A percentile compares a stretch with the other conserved stretches of the same genome.
Conservation (phyloP, 1,140 invertebrate species). For the Chelonus insularis region DNA sequence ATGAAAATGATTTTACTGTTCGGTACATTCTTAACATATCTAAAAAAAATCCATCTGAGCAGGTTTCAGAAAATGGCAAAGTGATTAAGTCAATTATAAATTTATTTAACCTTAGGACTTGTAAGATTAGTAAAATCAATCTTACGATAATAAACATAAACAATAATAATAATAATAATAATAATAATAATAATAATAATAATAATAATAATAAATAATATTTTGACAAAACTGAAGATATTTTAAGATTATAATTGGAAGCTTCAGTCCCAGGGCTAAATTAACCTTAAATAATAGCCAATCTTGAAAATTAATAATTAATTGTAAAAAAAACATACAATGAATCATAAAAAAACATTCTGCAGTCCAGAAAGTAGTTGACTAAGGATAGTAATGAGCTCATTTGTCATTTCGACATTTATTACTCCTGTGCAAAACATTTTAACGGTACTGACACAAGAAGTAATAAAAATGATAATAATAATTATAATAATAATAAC, state of each 20-base stretch:
- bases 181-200: background rate
- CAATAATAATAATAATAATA: background rate
- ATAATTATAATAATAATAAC: background rate
- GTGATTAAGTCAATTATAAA: constrained; percentile 52
- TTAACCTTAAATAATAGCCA: background rate
- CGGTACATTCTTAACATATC: constrained; percentile 49
- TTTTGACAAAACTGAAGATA: no score
- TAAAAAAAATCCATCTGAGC: constrained; percentile 45
- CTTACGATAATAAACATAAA: background rate
- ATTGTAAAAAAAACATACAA: background rate
- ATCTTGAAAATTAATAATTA: background rate
- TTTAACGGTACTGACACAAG: no score
- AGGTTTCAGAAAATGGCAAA: constrained; percentile 50
- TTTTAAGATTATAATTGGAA: no score
- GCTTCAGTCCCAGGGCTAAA: no score
- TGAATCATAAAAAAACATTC: background rate
- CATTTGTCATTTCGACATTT: no score
- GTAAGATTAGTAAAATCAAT: no score
- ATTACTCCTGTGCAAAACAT: background rate
- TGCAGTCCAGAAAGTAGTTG: background rate
- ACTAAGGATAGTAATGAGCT: no score
- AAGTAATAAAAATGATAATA: background rate
- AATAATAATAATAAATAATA: background rate
- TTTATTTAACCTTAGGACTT: constrained; percentile 46
- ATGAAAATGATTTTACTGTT: constrained; percentile 37